phyloP scores from a whole-genome alignment of 2,113 vertebrate species.

The Trichechus manatus region DNA sequence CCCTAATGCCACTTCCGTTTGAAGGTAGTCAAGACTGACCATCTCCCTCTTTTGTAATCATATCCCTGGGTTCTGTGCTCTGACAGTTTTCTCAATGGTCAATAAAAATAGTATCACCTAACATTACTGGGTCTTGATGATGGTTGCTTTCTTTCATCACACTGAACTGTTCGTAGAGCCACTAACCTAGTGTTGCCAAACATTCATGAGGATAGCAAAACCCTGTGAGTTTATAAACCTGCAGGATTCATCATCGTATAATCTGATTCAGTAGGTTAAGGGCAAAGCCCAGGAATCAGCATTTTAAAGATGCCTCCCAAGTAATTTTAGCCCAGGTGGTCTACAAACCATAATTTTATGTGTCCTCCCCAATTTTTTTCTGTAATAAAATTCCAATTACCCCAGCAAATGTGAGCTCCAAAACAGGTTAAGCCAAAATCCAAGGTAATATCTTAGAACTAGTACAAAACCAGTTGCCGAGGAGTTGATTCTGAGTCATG shows the following conservation, averaged over 20 bases:
- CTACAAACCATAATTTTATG: not conserved
- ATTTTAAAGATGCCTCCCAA: slow-evolving; percentile 29
- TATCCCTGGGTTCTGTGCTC: not conserved
- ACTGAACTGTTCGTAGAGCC: not conserved
- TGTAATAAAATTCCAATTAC: not conserved
- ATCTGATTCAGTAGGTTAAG: not conserved
- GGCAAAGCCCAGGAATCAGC: not conserved
- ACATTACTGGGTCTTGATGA: not conserved
- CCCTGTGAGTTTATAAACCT: not conserved
- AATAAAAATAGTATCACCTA: not conserved
- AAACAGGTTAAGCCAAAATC: not conserved
- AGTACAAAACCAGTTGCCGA: not conserved
- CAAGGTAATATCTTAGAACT: not conserved
- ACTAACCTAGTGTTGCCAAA: not conserved
- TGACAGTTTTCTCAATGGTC: not conserved
- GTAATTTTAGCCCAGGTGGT: not conserved
- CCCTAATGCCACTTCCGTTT: not conserved
- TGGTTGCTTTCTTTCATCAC: not conserved
- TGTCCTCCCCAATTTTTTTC: not conserved
- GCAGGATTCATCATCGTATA: not conserved
- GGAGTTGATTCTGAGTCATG: not conserved
- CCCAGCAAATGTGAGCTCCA: not conserved
- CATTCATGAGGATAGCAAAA: not conserved
- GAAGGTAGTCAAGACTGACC: not conserved
- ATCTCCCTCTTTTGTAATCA: not conserved